Base-by-base conservation (phyloP, 1,140 invertebrate genomes). In the Drosophila pallidifrons region DNA sequence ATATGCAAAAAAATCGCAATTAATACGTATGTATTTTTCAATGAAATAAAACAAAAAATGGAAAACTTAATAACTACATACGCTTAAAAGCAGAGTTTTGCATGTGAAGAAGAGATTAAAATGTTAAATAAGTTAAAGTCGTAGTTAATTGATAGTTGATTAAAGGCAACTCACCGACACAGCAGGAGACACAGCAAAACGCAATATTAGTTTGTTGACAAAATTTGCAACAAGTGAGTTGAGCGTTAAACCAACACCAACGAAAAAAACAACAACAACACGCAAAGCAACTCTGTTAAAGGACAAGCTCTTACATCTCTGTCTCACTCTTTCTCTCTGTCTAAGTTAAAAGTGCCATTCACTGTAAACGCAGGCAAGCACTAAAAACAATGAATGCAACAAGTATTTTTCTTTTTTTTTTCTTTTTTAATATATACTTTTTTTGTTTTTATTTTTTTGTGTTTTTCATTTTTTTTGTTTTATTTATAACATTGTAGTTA, bases 401-500 rank as follows among this genome's bases (percentile, higher is more conserved):
- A 54, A 25, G 6, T 45, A 8, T 25, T 41, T 72, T 63, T 43
- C 32, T 32, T 57, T 70, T 58, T 70, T 25, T 41, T 72, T 63
- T 43, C 32, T 32, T 57, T 70, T 58, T 70, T 38, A 11, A 75
- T 70, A 78, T 78, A 75, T 69, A 67, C 70, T 46, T 52, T 16
- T 58, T 58, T 68, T 74, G 51, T 55, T 67, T 67, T 15, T 30
- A 41, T 51, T 57, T 65, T 54, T 57, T 2, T 20, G 20, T 20
- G 20, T 20, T 16, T 54, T 60, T 67, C 8, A 2, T 38, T 1
- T 66, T 49, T 66, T 58, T 28, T 65, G 41, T 32, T 63, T 61
- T 78, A 72, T 81, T 81, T 72, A 79, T 75, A 79, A 78, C 76
- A 75, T 75, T 75, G 52, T 81, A 70, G 76, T 79, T 75, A 69